Base-by-base conservation (phyloP, 1,140 invertebrate genomes). In the Drosophila fuyamai region DNA sequence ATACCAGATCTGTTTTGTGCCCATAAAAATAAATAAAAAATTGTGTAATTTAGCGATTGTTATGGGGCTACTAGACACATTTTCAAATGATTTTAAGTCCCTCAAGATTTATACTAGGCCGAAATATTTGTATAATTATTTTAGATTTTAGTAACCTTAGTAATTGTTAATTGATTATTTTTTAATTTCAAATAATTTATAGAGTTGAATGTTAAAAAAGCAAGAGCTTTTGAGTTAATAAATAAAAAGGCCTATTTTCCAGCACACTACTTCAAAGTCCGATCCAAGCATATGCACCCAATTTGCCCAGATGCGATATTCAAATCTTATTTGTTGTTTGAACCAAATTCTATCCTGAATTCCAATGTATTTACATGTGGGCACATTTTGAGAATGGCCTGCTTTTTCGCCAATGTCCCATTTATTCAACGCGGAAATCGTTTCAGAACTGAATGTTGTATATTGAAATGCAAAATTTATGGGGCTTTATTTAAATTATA, bases 331-430 rank as follows among this genome's bases (percentile, higher is more conserved):
- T 71, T 63, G 54, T 71, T 79, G 72, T 65, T 41, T 72, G 81
- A 65, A 47, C 79, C 29, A 62, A 77, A 81, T 81, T 81, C 59
- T 67, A 78, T 68, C 43, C 32, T 55, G 51, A 80, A 80, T 80
- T 67, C 60, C 48, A 59, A 63, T 14, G n/a, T 35, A 36, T 27
- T 48, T 48, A 48, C 29, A 65, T 27, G 27, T 65, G 36, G 29
- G 27, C 35, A 70, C 29, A 66, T 47, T 46, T 56, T 8, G 13
- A 43, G 38, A 47, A 16, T 38, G 38, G n/a, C 47, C 48, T 0
- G n/a, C 9, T 47, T 54, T 55, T 53, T 35, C 1, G 36, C 65
- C 14, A 48, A 41, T 71, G 65, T 71, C 51, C 66, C 43, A 71
- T 70, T 70, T 71, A 70, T 56, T 38, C 40, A 40, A 48, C 4